Evolutionary conservation across 2,888 invertebrate genomes (phyloP).

Genomic region (Elgonia sp.): DNA sequence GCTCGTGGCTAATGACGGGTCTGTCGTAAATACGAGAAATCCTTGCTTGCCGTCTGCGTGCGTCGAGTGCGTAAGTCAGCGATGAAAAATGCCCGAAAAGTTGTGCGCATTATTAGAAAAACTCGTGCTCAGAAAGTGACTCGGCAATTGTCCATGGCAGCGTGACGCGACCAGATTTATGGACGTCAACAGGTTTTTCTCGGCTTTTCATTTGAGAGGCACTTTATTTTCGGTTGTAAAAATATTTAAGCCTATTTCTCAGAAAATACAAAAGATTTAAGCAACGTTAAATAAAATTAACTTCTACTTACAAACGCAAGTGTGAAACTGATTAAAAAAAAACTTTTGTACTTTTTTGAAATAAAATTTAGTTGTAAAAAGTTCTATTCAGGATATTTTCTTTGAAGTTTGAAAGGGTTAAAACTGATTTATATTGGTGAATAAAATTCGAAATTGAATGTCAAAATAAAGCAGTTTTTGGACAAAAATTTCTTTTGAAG

Average conservation of each 20-base stretch:
- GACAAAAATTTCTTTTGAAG: no score
- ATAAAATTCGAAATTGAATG: no score
- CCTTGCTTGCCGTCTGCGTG: constrained; percentile 41
- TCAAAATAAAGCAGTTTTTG: no score
- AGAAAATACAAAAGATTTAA: background rate
- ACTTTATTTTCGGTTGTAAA: constrained; percentile 47
- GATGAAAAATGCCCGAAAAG: constrained; percentile 63
- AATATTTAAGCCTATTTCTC: constrained; percentile 38
- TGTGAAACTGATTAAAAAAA: no score
- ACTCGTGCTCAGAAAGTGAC: constrained; percentile 57
- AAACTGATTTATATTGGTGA: no score
- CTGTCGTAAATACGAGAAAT: constrained; percentile 65
- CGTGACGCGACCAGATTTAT: constrained; percentile 53
- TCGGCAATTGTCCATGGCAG: constrained; percentile 42
- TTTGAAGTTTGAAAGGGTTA: no score
- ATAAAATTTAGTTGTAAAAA: no score
- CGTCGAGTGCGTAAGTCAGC: constrained; percentile 42
- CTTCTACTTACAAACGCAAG: no score
- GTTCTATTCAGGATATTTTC: no score
- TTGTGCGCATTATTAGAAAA: constrained; percentile 54
- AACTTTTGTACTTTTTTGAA: no score
- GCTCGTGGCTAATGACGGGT: constrained; percentile 64
- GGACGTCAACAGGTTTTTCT: constrained; percentile 65
- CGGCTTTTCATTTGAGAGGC: background rate
- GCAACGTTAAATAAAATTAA: no score